Percentiles rank a stretch among this genome's conserved stretches.
phyloP scores from a whole-genome alignment of 2,113 vertebrate genomes.

The Hemibagrus wyckioides region DNA sequence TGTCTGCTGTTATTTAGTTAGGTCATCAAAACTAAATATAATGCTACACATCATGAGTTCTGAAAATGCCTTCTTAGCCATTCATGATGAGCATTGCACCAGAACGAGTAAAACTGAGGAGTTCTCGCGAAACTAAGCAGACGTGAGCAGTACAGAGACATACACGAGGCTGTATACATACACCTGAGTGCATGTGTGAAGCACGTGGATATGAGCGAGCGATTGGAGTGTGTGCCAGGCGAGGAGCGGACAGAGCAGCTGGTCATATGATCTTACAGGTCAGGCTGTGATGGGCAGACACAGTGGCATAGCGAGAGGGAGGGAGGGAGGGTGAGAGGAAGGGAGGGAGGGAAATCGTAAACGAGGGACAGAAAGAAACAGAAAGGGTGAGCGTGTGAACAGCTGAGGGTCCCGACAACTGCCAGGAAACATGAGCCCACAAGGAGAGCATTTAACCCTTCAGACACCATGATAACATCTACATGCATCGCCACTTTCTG shows the following conservation, averaged over 20 bases:
- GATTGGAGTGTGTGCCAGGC: background rate
- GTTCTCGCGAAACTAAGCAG: background rate
- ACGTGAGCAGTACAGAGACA: background rate
- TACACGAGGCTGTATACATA: background rate
- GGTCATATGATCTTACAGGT: background rate
- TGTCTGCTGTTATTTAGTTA: background rate
- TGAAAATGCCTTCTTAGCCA: background rate
- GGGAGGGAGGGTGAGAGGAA: background rate
- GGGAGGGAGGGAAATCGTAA: background rate
- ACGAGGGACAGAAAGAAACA: background rate
- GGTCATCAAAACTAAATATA: background rate
- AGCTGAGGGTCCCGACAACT: slow-evolving; percentile 76
- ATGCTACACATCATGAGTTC: background rate
- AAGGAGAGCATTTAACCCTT: slow-evolving; percentile 63
- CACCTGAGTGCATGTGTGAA: background rate
- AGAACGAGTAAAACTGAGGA: background rate
- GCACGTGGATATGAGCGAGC: background rate
- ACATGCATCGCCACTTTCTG: background rate
- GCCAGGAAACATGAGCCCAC: slow-evolving; percentile 69
- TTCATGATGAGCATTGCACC: background rate
- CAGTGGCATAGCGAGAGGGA: background rate
- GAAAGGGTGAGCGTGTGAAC: slow-evolving; percentile 58
- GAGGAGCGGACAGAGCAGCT: background rate
- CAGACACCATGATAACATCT: background rate
- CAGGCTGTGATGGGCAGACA: slow-evolving; percentile 17